Evolutionary conservation across 2,797 vertebrate genomes (phyloP).

Genomic region (Cyprinella venusta): DNA sequence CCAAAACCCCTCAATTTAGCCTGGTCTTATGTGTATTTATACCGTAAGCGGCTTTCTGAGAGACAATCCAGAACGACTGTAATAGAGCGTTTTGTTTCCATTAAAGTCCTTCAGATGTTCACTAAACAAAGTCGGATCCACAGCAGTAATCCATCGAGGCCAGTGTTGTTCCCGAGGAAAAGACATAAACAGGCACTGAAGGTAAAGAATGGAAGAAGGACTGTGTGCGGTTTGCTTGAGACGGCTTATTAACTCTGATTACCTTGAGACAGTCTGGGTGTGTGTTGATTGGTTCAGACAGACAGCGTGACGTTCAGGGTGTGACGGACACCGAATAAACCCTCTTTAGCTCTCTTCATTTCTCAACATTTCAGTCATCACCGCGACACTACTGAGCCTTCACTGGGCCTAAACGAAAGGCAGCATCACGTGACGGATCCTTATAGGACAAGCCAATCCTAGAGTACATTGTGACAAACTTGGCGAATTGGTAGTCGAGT

Average conservation of each 20-base stretch:
- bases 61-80: background rate
- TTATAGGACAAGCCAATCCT: background rate
- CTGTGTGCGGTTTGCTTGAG: constrained; percentile 13
- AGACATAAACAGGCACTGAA: constrained; percentile 28
- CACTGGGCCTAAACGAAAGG: background rate
- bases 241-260: constrained; percentile 36
- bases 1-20: constrained; percentile 13
- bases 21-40: background rate
- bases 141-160: background rate
- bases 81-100: constrained; percentile 18
- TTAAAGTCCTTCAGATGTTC: constrained; percentile 16
- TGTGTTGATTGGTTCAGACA: constrained; percentile 3
- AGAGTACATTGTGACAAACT: background rate
- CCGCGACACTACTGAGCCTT: background rate
- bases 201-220: background rate
- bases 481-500: background rate
- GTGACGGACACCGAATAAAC: background rate
- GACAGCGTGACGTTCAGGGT: background rate
- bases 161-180: background rate
- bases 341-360: background rate
- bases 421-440: background rate
- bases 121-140: constrained; percentile 16
- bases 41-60: background rate
- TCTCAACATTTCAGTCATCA: background rate
- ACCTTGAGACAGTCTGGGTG: constrained; percentile 26